These are phyloP conservation scores for Drosophila prolongata DNA, from an alignment of 2,888 invertebrate species.

Conservation along the genomic window DNA sequence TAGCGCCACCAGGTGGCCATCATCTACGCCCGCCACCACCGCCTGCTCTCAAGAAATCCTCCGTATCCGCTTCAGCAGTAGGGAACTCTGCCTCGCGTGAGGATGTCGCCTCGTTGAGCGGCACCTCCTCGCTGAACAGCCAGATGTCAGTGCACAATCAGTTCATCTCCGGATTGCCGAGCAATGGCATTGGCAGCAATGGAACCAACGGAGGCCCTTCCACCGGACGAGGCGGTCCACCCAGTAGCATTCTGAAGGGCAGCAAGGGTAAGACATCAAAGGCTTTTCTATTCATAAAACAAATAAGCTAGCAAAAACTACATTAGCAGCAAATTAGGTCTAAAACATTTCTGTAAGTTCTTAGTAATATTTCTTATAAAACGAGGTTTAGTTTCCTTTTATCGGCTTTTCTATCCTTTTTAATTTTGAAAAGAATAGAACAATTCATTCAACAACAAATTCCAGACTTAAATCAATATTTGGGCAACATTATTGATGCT, in stretches of 20 bases:
- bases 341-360: no score
- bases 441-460: no score
- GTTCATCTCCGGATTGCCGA: conserved; percentile 31
- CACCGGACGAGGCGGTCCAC: conserved; percentile 51
- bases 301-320: no score
- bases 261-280: conserved; percentile 75
- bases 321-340: no score
- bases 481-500: no score
- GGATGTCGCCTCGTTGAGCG: conserved; percentile 81
- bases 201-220: conserved; percentile 39
- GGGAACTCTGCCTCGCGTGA: conserved; percentile 71
- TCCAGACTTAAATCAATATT: no score
- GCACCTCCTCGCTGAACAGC: conserved; percentile 81
- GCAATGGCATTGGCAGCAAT: conserved; percentile 36
- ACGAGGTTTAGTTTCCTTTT: no score
- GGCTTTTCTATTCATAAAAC: no score
- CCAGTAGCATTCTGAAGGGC: conserved; percentile 76
- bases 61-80: conserved; percentile 16
- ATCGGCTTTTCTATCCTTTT: no score
- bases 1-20: conserved; percentile 52
- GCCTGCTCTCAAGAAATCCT: conserved; percentile 60
- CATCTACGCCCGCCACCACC: conserved; percentile 55
- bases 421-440: no score
- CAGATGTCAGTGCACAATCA: conserved; percentile 72
- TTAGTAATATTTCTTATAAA: no score